A percentile compares a stretch with the other conserved stretches of the same genome.
Conservation (phyloP, 1,140 invertebrate genomes). For the Hylaeus volcanicus region DNA sequence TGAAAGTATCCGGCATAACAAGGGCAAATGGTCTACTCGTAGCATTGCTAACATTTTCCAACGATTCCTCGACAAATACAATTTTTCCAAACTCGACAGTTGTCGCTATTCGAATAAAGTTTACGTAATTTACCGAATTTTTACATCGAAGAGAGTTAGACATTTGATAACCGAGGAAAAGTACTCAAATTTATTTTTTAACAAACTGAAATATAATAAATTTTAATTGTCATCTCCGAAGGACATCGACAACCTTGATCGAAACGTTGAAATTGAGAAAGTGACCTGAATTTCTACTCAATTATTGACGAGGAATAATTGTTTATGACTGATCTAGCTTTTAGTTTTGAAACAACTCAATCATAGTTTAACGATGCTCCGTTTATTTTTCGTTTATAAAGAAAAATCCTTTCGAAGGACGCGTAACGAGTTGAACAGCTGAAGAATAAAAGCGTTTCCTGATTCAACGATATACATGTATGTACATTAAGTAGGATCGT, state of each 20-base stretch:
- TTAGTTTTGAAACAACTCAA: too few species aligned
- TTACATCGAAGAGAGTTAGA: not conserved
- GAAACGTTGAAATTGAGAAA: too few species aligned
- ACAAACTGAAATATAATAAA: too few species aligned
- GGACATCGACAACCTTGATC: too few species aligned
- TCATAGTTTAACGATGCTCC: not conserved
- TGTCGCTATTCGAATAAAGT: not conserved
- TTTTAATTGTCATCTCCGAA: too few species aligned
- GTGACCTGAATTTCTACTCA: too few species aligned
- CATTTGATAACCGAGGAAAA: too few species aligned
- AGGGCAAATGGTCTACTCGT: constrained; percentile 67
- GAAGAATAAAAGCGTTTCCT: constrained; percentile 75
- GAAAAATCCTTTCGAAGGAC: constrained; percentile 32
- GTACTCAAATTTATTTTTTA: too few species aligned
- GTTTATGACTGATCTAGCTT: too few species aligned
- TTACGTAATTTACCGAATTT: not conserved
- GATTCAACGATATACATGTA: constrained; percentile 72
- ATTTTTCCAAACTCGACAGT: not conserved
- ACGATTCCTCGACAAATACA: constrained; percentile 2
- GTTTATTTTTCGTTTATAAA: not conserved
- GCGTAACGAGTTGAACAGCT: constrained; percentile 65
- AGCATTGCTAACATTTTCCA: constrained; percentile 69
- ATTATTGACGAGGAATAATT: too few species aligned
- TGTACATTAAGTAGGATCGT: constrained; percentile 68
- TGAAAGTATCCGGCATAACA: constrained; percentile 67